phyloP scores from a whole-genome alignment of 2,113 vertebrate genomes.

The Upupa epops region DNA sequence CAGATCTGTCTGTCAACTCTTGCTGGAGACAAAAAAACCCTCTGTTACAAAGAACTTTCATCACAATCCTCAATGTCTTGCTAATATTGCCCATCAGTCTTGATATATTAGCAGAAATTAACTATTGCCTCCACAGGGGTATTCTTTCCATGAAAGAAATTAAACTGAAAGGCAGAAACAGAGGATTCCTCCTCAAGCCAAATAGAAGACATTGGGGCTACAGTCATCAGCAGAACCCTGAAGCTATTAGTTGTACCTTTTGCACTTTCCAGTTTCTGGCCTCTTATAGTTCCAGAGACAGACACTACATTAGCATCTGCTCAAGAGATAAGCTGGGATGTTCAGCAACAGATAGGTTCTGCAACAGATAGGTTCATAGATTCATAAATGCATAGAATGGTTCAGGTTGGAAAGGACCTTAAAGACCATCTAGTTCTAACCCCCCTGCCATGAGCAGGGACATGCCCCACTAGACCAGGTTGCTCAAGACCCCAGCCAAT shows the following conservation, averaged over 20 bases:
- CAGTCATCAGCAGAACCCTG: neutral
- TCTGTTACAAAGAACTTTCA: neutral
- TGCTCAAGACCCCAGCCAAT: no score
- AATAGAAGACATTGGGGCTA: neutral
- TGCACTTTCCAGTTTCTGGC: neutral
- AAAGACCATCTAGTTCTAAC: no score
- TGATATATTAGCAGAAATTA: neutral
- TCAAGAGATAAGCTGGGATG: neutral
- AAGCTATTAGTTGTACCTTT: neutral
- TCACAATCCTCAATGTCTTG: neutral
- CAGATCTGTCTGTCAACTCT: neutral
- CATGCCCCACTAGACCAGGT: no score
- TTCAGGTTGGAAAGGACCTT: no score
- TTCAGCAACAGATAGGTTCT: neutral
- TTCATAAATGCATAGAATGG: no score
- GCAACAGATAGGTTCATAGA: no score
- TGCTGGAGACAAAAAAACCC: neutral
- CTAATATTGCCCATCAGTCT: neutral
- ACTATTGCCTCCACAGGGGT: neutral
- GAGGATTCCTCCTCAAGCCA: neutral
- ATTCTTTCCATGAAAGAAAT: neutral
- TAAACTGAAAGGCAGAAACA: neutral
- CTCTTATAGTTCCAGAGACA: neutral
- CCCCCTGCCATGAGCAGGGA: no score
- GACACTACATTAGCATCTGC: neutral